Evolutionary conservation across 2,113 vertebrate species (phyloP).

Genomic region (Mola mola): DNA sequence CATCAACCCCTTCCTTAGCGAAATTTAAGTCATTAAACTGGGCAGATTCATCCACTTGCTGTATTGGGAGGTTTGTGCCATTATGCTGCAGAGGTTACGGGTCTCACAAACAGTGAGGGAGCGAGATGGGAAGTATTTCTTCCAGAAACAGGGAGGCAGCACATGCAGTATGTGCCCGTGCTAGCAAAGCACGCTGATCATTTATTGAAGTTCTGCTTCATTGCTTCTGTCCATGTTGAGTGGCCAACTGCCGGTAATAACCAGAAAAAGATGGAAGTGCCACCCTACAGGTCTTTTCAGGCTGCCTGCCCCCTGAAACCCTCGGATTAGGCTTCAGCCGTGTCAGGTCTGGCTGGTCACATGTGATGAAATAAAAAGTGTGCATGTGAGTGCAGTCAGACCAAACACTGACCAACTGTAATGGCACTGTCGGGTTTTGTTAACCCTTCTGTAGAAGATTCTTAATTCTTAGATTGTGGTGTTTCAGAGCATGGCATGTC

Average conservation of each 20-base stretch:
- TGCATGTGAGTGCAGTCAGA: slow-evolving; percentile 31
- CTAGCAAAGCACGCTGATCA: slow-evolving; percentile 67
- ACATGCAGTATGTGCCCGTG: slow-evolving; percentile 54
- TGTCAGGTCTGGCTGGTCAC: slow-evolving; percentile 59
- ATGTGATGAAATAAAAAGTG: slow-evolving; percentile 30
- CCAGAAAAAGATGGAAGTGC: slow-evolving; percentile 69
- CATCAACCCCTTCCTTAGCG: slow-evolving; percentile 43
- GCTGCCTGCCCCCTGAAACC: slow-evolving; percentile 60
- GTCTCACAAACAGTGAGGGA: slow-evolving; percentile 45
- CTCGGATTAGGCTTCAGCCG: slow-evolving; percentile 59
- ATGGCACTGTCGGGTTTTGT: slow-evolving; percentile 36
- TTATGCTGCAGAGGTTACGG: slow-evolving; percentile 42
- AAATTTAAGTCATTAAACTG: slow-evolving; percentile 71
- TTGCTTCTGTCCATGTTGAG: slow-evolving; percentile 64
- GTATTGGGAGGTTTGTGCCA: slow-evolving; percentile 42
- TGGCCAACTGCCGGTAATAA: slow-evolving; percentile 62
- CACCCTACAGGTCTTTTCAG: slow-evolving; percentile 58
- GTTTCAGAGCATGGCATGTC: neutral
- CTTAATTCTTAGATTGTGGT: neutral
- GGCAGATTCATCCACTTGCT: slow-evolving; percentile 35
- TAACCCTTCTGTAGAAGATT: slow-evolving; percentile 21
- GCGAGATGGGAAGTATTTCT: slow-evolving; percentile 39
- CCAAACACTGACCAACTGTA: slow-evolving; percentile 42
- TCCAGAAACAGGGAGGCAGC: slow-evolving; percentile 38
- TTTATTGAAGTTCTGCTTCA: slow-evolving; percentile 77